A percentile compares a stretch with the other conserved stretches of the same genome.
phyloP scores from a whole-genome alignment of 1,140 invertebrate species.

The Trialeurodes vaporariorum region DNA sequence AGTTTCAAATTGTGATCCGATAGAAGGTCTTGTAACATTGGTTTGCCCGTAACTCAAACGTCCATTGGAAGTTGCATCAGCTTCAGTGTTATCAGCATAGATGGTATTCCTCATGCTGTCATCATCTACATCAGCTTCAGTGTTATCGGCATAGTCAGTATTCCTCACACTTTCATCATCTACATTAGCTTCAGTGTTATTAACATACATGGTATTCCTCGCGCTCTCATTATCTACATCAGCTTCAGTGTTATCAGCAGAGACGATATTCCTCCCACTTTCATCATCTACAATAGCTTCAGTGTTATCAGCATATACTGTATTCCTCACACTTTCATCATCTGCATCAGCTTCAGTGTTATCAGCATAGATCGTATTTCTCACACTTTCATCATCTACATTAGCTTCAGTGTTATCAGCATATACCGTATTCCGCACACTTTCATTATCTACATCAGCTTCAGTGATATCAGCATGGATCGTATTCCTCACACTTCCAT shows the following conservation, averaged over 20 bases:
- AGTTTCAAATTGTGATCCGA: neutral
- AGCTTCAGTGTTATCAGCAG: neutral
- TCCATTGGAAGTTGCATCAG: neutral
- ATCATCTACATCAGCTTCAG: neutral
- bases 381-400: neutral
- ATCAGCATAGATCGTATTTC: neutral
- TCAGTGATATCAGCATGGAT: neutral
- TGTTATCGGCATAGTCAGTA: neutral
- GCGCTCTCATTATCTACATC: neutral
- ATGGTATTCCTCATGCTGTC: neutral
- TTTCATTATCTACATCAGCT: neutral
- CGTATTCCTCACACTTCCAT: neutral
- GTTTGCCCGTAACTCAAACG: too few species aligned
- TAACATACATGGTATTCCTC: neutral
- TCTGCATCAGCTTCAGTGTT: neutral
- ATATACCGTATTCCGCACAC: neutral
- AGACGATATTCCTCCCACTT: neutral
- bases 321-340: neutral
- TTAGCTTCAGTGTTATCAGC: neutral
- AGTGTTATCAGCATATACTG: neutral
- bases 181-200: neutral
- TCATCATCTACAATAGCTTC: neutral
- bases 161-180: neutral
- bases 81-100: neutral
- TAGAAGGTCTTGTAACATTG: neutral